phyloP scores from a whole-genome alignment of 2,888 invertebrate species.

The Apotomis betuletana region DNA sequence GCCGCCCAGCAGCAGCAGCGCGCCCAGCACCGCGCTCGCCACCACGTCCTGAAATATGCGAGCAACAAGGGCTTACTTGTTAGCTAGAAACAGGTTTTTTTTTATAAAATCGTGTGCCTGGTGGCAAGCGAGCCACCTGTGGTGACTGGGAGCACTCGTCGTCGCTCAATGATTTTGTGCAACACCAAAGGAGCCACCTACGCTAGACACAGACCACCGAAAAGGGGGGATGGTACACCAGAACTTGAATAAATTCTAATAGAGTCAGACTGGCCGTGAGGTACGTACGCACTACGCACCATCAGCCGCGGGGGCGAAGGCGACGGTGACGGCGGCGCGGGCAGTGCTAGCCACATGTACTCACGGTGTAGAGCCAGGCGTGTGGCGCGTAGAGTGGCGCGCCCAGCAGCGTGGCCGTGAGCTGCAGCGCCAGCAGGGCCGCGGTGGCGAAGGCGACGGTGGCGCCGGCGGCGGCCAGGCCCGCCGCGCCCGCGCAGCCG shows the following conservation, averaged over 20 bases:
- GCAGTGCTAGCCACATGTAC: conserved; percentile 44
- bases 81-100: no score
- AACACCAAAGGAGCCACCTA: no score
- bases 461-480: conserved; percentile 48
- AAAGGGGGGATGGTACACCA: no score
- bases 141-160: no score
- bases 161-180: no score
- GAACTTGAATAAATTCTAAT: no score
- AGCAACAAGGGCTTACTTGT: background rate
- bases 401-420: conserved; percentile 50
- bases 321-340: conserved; percentile 55
- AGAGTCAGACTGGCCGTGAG: no score
- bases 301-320: conserved; percentile 40
- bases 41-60: conserved; percentile 56
- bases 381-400: conserved; percentile 56
- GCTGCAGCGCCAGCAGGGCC: conserved; percentile 49
- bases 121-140: no score
- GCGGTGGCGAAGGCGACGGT: conserved; percentile 48
- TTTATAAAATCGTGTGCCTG: no score
- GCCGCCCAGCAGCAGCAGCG: conserved; percentile 55
- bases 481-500: conserved; percentile 46
- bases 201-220: no score
- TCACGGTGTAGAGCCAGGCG: conserved; percentile 55
- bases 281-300: conserved; percentile 43
- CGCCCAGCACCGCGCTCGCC: conserved; percentile 55